Evolutionary conservation across 2,888 invertebrate species (phyloP), one percentile per base, ranked within the genome.

Genomic region (Ormyrus pomaceus): DNA sequence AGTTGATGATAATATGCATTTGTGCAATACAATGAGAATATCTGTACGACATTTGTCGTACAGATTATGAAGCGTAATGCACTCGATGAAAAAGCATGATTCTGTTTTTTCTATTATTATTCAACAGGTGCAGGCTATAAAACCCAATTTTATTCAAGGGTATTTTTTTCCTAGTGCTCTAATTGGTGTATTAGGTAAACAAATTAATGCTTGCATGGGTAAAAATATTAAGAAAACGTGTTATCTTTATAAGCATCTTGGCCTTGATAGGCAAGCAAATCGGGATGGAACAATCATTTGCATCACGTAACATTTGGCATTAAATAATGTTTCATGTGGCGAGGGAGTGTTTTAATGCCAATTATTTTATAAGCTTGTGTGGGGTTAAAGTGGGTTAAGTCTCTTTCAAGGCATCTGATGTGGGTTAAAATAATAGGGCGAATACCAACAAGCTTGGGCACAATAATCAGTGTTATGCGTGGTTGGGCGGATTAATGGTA

Each of bases 391-490:
- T 10, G 59, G 59, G 46, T 73, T 73, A 73, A 34, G 13, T 59
- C 55, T 45, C 46, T 72, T 45, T n/a, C n/a, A 53, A 9, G 64
- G 64, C 13, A 19, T 53, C 66, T 6, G 48, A 48, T 51, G 50
- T 13, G 5, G 8, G 65, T 65, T 50, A 50, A 34, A 68, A 68
- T 11, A 73, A 73, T 13, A 65, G 56, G n/a, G 10, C 9, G 51
- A 11, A 46, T 68, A 61, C 13, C 13, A 46, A 34, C 34, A 55
- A 46, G 56, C 51, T 68, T 34, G 46, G 74, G 66, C 6, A 34
- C 19, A 66, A 8, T 34, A 69, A 64, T 61, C 70, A n/a, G 70
- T 77, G 71, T 77, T 72, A 77, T 72, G 77, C 77, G 66, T 78
- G 77, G 65, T 53, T 55, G 34, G 70, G 62, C 56, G n/a, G 50